These are phyloP conservation scores for Botia kubotai DNA, from an alignment of 2,797 vertebrate species.

Conservation along the genomic window DNA sequence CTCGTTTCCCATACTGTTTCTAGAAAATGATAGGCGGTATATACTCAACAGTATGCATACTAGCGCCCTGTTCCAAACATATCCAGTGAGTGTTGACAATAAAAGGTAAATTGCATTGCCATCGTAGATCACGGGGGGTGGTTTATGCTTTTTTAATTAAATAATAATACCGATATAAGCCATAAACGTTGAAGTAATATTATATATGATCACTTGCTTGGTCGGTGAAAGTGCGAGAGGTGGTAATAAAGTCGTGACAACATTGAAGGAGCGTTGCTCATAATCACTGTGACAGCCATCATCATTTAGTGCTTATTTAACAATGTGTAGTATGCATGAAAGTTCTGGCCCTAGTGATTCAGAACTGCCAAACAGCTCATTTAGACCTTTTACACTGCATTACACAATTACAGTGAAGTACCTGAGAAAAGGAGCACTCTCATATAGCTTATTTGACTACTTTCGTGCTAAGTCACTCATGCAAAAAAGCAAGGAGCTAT, in stretches of 20 bases:
- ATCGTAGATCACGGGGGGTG: not conserved
- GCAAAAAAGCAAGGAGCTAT: not conserved
- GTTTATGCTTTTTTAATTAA: slow-evolving; percentile 8
- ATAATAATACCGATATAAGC: not conserved
- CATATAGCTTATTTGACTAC: slow-evolving; percentile 9
- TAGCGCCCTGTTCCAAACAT: not conserved
- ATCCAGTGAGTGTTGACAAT: not conserved
- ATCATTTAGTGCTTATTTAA: slow-evolving; percentile 34
- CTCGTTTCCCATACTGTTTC: not conserved
- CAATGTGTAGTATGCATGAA: slow-evolving; percentile 35
- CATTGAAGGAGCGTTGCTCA: slow-evolving; percentile 6
- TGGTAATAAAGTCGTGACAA: slow-evolving; percentile 11
- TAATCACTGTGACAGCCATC: slow-evolving; percentile 25
- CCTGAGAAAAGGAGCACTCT: slow-evolving; percentile 20
- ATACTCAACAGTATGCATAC: too few species aligned
- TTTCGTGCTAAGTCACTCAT: not conserved
- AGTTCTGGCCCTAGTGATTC: slow-evolving; percentile 35
- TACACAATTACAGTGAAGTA: slow-evolving; percentile 49
- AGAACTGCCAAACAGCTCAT: slow-evolving; percentile 31
- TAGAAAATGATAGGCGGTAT: too few species aligned
- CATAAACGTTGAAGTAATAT: slow-evolving; percentile 23
- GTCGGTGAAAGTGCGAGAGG: slow-evolving; percentile 16
- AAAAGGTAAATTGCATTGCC: not conserved
- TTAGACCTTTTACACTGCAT: slow-evolving; percentile 48
- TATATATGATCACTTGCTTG: slow-evolving; percentile 20